A percentile compares a stretch with the other conserved stretches of the same genome.
phyloP scores from a whole-genome alignment of 2,113 vertebrate species.

The rabbit (Oryctolagus cuniculus) region mOryCun1.1 NC_091436.1:130257001-130257500 shows the following conservation, averaged over 20 bases:
- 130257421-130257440: not conserved
- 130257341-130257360: not conserved
- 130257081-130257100: no score
- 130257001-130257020: not conserved
- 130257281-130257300: slow-evolving; percentile 10
- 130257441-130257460: accelerated
- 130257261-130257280: slow-evolving; percentile 28
- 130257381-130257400: not conserved
- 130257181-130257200: not conserved
- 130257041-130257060: not conserved
- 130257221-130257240: not conserved
- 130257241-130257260: slow-evolving; percentile 32
- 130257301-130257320: not conserved
- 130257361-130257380: not conserved
- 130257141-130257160: not conserved
- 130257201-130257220: slow-evolving; percentile 11
- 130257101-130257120: no score
- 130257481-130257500: not conserved
- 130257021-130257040: not conserved
- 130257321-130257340: not conserved
- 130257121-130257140: not conserved
- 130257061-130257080: no score
- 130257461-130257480: not conserved
- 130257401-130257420: not conserved
- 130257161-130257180: not conserved